A percentile compares a stretch with the other conserved stretches of the same genome.
Evolutionary conservation across 2,888 invertebrate genomes (phyloP).

Genomic region (Coleophora flavipennella): DNA sequence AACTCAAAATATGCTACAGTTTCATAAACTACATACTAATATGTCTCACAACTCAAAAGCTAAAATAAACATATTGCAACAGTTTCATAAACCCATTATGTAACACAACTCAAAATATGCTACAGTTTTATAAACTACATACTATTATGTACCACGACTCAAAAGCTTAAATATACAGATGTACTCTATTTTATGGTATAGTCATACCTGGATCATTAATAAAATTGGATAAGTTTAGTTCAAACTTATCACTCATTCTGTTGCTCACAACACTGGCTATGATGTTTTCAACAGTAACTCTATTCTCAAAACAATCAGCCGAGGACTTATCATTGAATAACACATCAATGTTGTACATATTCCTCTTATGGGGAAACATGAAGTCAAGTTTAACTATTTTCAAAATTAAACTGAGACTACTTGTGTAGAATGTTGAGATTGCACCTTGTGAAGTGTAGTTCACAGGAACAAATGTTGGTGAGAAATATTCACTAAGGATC

Average conservation of each 20-base stretch:
- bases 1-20: too few species aligned
- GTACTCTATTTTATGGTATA: not conserved
- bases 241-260: slow-evolving; percentile 39
- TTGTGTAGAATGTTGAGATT: slow-evolving; percentile 47
- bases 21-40: too few species aligned
- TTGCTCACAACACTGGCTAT: slow-evolving; percentile 37
- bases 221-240: slow-evolving; percentile 50
- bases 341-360: slow-evolving; percentile 49
- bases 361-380: slow-evolving; percentile 45
- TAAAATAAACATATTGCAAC: too few species aligned
- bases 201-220: slow-evolving; percentile 45
- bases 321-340: slow-evolving; percentile 51
- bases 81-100: too few species aligned
- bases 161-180: too few species aligned
- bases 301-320: slow-evolving; percentile 37
- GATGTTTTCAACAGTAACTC: slow-evolving; percentile 40
- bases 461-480: slow-evolving; percentile 37
- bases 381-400: slow-evolving; percentile 51
- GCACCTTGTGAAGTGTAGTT: slow-evolving; percentile 29
- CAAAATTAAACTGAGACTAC: slow-evolving; percentile 36
- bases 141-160: too few species aligned
- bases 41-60: too few species aligned
- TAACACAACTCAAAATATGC: too few species aligned
- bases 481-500: slow-evolving; percentile 35
- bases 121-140: too few species aligned